Conservation (phyloP, 1,140 invertebrate genomes). For the Sweltsa coloradensis region DNA sequence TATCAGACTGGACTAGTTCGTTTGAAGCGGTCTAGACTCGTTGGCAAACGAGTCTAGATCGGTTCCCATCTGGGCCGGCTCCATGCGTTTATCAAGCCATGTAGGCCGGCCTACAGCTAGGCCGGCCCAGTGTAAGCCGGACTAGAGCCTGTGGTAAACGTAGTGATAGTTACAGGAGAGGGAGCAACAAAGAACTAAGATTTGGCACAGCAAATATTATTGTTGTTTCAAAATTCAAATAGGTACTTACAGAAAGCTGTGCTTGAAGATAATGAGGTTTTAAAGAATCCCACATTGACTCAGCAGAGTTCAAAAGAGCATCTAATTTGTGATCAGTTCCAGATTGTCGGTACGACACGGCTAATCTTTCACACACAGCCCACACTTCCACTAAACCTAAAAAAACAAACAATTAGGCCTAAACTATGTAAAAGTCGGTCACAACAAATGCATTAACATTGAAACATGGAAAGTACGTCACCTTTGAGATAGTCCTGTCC, state of each 20-base stretch:
- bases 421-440: slow-evolving; percentile 1
- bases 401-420: slow-evolving; percentile 8
- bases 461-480: slow-evolving; percentile 19
- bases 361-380: slow-evolving; percentile 30
- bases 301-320: slow-evolving; percentile 26
- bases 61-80: no score
- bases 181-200: no score
- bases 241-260: slow-evolving; percentile 4
- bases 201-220: no score
- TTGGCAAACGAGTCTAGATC: no score
- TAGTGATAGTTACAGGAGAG: no score
- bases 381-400: slow-evolving; percentile 37
- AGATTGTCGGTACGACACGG: slow-evolving; percentile 21
- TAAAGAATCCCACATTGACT: slow-evolving; percentile 30
- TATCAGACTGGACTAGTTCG: no score
- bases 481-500: slow-evolving; percentile 44
- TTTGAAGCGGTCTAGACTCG: no score
- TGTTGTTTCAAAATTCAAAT: no score
- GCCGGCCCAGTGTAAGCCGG: no score
- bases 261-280: slow-evolving; percentile 14
- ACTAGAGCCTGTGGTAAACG: no score
- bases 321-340: slow-evolving; percentile 22
- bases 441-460: neutral
- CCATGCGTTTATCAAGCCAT: no score
- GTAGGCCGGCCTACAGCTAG: no score